Base-by-base conservation (phyloP, 2,888 invertebrate species). In the Neria commutata region DNA sequence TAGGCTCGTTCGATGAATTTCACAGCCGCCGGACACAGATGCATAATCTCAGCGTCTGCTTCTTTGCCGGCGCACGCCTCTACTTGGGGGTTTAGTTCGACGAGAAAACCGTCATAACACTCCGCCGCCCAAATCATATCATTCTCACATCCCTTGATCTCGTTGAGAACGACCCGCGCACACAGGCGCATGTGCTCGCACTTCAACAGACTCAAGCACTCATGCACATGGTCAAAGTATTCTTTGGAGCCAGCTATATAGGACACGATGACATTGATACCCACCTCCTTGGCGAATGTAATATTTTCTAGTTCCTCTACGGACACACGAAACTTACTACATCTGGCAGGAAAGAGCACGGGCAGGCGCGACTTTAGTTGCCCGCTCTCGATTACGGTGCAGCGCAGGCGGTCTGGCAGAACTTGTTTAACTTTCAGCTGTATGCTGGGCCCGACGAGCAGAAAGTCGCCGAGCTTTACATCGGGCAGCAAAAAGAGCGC, bases 221-320 rank as follows among this genome's bases (percentile, higher is more conserved):
- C 48, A 24, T 64, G 61, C n/a, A 80, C 34, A 25, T 74, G 59
- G 1, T 71, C 37, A 3, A 70, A 54, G 53, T 76, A 74, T 3
- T 63, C 45, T 0, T 48, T 46, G 0, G 62, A 70, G 16, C 75
- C 75, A 0, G 70, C 55, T 1, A 68, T 60, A 25, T 73, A 54
- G 1, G 76, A 68, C 0, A 78, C 64, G 8, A 80, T 56, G 11
- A 77, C 70, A 53, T 73, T 73, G 4, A 79, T 67, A n/a, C 76
- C 73, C 21, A 72, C 69, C 25, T 73, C 77, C 3, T 71, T 68
- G 17, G 73, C 72, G 56, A 81, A 79, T 0, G 76, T 75, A 2
- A 80, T 55, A 40, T 80, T 78, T 58, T 80, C 79, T 1, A 80
- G 58, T 52, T 81, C 79, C 62, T 81, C 81, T 19, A 72, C 62